Conservation (phyloP, 2,113 vertebrate genomes). For the Machaerirhynchus nigripectus region DNA sequence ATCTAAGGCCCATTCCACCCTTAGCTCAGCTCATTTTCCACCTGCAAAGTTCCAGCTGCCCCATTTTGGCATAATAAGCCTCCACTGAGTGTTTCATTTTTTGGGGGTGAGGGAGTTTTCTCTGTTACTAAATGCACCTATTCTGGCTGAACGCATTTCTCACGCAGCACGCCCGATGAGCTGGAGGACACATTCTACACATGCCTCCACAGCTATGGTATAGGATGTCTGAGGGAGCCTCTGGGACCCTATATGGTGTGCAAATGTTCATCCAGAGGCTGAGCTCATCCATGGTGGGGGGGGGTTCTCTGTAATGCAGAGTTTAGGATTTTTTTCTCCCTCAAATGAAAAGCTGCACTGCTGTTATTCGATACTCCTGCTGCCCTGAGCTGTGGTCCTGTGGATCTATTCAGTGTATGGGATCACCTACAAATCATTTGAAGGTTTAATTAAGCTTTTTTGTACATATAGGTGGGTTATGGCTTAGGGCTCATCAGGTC, state of each 20-base stretch:
- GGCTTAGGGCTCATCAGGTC: neutral
- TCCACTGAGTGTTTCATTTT: neutral
- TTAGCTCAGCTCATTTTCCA: neutral
- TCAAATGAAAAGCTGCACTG: neutral
- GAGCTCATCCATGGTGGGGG: neutral
- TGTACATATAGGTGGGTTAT: neutral
- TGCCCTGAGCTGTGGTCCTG: neutral
- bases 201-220: neutral
- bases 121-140: neutral
- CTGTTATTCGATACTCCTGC: neutral
- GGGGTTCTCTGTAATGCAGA: neutral
- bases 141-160: neutral
- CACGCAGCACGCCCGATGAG: neutral
- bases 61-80: neutral
- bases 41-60: neutral
- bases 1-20: neutral
- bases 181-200: neutral
- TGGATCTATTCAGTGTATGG: neutral
- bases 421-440: neutral
- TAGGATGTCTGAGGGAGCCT: neutral
- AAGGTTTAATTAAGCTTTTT: neutral
- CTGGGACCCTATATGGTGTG: constrained; percentile 17
- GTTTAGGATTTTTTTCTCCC: neutral
- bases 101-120: neutral
- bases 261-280: constrained; percentile 2